Conservation (phyloP, 2,113 vertebrate species). For the Oreochromis spilurus region DNA sequence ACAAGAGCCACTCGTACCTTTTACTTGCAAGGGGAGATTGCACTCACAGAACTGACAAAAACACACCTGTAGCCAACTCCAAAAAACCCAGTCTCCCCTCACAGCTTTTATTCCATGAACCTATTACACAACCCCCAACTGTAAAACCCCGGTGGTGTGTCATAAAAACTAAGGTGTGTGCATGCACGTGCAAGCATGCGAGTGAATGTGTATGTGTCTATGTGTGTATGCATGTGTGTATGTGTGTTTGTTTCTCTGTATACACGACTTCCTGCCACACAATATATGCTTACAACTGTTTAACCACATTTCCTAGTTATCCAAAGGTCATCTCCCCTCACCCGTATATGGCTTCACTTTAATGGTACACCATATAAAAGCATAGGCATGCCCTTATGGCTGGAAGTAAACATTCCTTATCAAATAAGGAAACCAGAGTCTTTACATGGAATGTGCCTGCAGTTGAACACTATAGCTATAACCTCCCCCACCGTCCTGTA, state of each 20-base stretch:
- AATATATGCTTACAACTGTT: not conserved
- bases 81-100: rapidly evolving
- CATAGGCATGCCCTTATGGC: not conserved
- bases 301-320: not conserved
- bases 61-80: not conserved
- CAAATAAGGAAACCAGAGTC: not conserved
- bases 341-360: not conserved
- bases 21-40: rapidly evolving
- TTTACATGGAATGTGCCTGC: not conserved
- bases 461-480: not conserved
- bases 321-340: not conserved
- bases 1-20: rapidly evolving
- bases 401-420: not conserved
- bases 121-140: not conserved
- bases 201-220: not conserved
- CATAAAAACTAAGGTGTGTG: not conserved
- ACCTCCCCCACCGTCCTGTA: not conserved
- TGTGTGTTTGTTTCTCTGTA: not conserved
- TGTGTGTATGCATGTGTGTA: not conserved
- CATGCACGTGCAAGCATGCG: not conserved
- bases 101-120: not conserved
- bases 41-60: not conserved
- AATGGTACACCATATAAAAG: not conserved
- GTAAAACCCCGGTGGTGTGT: not conserved
- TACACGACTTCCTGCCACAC: not conserved